Conservation (phyloP, 2,888 invertebrate species). For the Drosophila putrida region DNA sequence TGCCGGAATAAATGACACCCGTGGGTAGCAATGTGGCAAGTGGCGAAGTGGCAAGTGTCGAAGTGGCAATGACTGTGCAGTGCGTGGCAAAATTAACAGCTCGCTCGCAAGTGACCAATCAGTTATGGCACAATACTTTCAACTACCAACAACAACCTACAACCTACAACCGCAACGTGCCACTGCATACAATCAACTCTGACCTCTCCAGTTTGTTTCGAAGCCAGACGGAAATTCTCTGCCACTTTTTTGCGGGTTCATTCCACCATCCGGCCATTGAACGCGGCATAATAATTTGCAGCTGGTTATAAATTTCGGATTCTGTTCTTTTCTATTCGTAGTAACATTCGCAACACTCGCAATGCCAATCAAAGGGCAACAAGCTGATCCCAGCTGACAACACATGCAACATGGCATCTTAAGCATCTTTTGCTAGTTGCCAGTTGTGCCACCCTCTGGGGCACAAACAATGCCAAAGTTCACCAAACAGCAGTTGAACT, state of each 20-base stretch:
- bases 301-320: slow-evolving; percentile 44
- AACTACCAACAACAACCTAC: slow-evolving; percentile 4
- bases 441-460: slow-evolving; percentile 17
- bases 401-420: slow-evolving; percentile 26
- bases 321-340: not conserved
- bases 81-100: slow-evolving; percentile 52
- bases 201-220: slow-evolving; percentile 45
- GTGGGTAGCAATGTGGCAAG: slow-evolving; percentile 35
- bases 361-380: slow-evolving; percentile 34
- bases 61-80: slow-evolving; percentile 28
- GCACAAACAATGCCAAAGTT: slow-evolving; percentile 55
- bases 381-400: slow-evolving; percentile 23
- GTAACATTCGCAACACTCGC: slow-evolving; percentile 11
- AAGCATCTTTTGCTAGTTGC: slow-evolving; percentile 15
- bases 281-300: slow-evolving; percentile 68
- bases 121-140: slow-evolving; percentile 56
- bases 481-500: slow-evolving; percentile 48
- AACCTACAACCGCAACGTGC: slow-evolving; percentile 45
- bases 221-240: slow-evolving; percentile 57
- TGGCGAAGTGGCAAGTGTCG: slow-evolving; percentile 22
- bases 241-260: slow-evolving; percentile 48
- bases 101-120: slow-evolving; percentile 63
- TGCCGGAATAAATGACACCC: slow-evolving; percentile 38
- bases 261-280: slow-evolving; percentile 66
- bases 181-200: slow-evolving; percentile 76